Evolutionary conservation across 2,797 vertebrate genomes (phyloP), one percentile per base, ranked within the genome.

Genomic region (Remorina albescens): DNA sequence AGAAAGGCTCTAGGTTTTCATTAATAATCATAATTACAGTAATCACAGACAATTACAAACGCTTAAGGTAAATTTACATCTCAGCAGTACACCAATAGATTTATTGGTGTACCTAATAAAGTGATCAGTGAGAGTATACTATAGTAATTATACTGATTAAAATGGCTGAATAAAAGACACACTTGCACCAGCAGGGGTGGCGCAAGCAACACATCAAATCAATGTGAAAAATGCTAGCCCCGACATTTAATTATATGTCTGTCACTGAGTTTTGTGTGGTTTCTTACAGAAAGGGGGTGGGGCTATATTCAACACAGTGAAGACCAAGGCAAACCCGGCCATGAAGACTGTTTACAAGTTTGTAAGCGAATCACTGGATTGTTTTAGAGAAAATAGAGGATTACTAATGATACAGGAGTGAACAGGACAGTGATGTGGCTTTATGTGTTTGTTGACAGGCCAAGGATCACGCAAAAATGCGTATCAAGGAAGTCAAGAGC

Each of bases 311-410:
- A 99, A 99, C 85, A 97, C 97, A 0, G 95, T 99, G 81, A 99
- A 96, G 94, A 99, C 98, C 8, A 98, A 96, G 91, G 98, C 98
- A 19, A 99, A 99, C 83, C 98, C 98, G 0, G 98, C 98, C 62
- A 99, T 99, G 98, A 99, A 96, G 93, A 98, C 95, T 0, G 98
- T 96, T 85, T 99, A 99, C 92, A 99, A 99, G 92, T 98, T 99
- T 92, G 98, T 99, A 95, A 97, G 98, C 94, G 65, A 0, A 10
- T 34, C 7, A 2, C n/a, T 26, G 9, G 8, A 42, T 30, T 62
- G 23, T 37, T 1, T 55, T 30, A 3, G 16, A 54, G 16, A 54
- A 16, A 12, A 1, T 15, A 5, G 5, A 49, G 44, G 10, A 49
- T 34, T 0, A 63, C 12, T 9, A 0, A 2, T 34, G 10, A 5